Evolutionary conservation across 2,888 invertebrate genomes (phyloP), one percentile per base, ranked within the genome.

Genomic region (Amorpha juglandis): DNA sequence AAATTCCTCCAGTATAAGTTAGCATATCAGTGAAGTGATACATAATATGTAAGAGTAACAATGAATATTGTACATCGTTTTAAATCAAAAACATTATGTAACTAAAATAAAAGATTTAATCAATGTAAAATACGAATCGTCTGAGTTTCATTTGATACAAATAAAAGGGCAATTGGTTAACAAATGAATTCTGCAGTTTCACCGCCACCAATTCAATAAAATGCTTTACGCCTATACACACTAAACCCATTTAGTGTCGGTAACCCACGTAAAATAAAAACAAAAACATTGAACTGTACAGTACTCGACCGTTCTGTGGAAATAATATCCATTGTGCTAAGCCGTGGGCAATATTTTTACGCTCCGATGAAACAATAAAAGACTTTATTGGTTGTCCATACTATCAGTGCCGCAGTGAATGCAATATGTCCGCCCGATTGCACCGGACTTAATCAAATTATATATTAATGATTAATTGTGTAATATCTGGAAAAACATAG

Each of bases 291-390:
- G 19, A 71, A 72, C 69, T 65, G 69, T 72, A 73, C 74, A 67
- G 72, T 63, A 71, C 58, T 73, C 67, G 71, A 53, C 65, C 70
- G 68, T 38, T 64, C 69, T 64, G 76, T 70, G 73, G 74, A 81
- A 80, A 80, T 78, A 79, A 82, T 80, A 82, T 74, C 78, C 78
- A 78, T 81, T 78, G 78, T 78, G 71, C 77, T 79, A 79, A 80
- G 72, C 81, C 74, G 70, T 74, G 69, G 80, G 75, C 78, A 80
- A 82, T 81, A 83, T 80, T 84, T 82, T 80, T 74, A 78, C 79
- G 78, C 74, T 69, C 70, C 72, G 76, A 71, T 80, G 76, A 76
- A 76, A 78, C 76, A 78, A 78, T 81, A 78, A 77, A 79, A 73
- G 67, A 63, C 70, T 80, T 78, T 79, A 77, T 78, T 77, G 75